Base-by-base conservation (phyloP, 2,888 invertebrate species). In the Pristionchus maxplancki region DNA sequence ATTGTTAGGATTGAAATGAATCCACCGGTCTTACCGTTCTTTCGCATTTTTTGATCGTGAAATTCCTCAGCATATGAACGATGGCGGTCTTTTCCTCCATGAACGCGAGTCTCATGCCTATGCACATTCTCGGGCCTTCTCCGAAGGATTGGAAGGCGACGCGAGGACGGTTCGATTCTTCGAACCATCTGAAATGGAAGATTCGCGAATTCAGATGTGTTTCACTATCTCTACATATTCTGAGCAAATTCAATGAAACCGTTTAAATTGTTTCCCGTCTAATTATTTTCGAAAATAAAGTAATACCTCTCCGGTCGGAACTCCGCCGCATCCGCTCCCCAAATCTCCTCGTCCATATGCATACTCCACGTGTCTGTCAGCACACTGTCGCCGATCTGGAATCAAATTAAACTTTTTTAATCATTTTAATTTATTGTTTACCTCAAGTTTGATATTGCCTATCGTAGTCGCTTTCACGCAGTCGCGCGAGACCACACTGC, bases 121-220 rank as follows among this genome's bases (percentile, higher is more conserved):
- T 92, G 87, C 94, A 94, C 62, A 90, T 89, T 64, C 94, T 89
- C 6, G 93, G 92, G 0, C 94, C 94, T 8, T 91, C 93, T 13
- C 94, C 94, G 83, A 93, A 93, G 28, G 89, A n/a, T 83, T 82
- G 87, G 58, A 89, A 62, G 88, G 88, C 82, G 11, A 85, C 62
- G 37, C 84, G 83, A 28, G 82, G 20, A 31, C 81, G 44, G n/a
- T 17, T 15, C 31, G 82, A 67, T 15, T 83, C 88, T 48, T 89
- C 89, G 17, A 90, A 34, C 88, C 88, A 90, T 88, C 90, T 84
- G 24, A n/a, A n/a, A n/a, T n/a, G n/a, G n/a, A n/a, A n/a, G n/a
- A n/a, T n/a, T n/a, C n/a, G n/a, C n/a, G 20, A 53, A 74, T 0
- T 20, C 24, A 44, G 11, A 28, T 24, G 20, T 62, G 11, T n/a